Conservation (phyloP, 2,888 invertebrate species). For the Atethmia centrago region DNA sequence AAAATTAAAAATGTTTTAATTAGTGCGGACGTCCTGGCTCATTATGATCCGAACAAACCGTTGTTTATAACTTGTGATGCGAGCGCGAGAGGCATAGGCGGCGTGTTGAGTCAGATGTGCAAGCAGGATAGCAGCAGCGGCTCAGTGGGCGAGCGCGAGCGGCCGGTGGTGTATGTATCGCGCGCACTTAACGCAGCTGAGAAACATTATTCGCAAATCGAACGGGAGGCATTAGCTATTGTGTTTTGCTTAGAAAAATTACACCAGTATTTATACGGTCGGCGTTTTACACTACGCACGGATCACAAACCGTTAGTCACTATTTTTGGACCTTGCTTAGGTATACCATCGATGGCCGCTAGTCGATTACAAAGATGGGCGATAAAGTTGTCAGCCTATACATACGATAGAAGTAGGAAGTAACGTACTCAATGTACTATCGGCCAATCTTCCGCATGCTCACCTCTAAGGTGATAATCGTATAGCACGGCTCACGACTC, state of each 20-base stretch:
- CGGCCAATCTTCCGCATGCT: too few relatives aligned
- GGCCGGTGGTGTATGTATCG: too few relatives aligned
- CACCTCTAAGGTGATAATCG: too few relatives aligned
- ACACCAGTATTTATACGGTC: conserved; percentile 7
- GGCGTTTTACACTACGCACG: conserved; percentile 2
- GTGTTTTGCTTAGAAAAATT: background rate
- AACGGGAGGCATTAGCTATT: too few relatives aligned
- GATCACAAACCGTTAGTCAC: conserved; percentile 20
- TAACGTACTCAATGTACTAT: too few relatives aligned
- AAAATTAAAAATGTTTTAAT: conserved; percentile 13
- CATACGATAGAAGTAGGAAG: too few relatives aligned
- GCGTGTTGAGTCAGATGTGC: background rate
- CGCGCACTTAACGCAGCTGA: too few relatives aligned
- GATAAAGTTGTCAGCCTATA: conserved; percentile 3
- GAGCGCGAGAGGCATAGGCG: background rate
- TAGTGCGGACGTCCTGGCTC: conserved; percentile 11
- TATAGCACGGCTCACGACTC: too few relatives aligned
- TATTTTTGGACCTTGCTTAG: too few relatives aligned
- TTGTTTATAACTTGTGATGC: background rate
- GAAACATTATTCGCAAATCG: too few relatives aligned
- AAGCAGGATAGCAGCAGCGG: background rate
- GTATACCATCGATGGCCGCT: background rate
- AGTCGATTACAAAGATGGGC: conserved; percentile 26
- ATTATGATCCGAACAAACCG: conserved; percentile 1
- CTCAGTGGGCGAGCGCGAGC: too few relatives aligned